Conservation (phyloP, 2,113 vertebrate species). For the Aythya baeri region DNA sequence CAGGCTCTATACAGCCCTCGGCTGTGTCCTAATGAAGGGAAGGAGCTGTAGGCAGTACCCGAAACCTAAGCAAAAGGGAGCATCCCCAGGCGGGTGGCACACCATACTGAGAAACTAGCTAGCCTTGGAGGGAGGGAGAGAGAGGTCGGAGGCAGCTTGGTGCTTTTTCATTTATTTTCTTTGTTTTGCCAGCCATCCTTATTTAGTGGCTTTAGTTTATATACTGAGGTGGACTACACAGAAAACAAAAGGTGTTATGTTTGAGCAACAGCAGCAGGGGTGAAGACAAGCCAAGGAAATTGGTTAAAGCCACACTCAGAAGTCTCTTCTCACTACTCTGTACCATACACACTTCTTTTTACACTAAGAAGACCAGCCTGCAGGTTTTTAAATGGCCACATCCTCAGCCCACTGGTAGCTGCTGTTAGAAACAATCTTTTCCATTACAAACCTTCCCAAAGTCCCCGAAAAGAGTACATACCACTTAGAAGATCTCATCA, state of each 20-base stretch:
- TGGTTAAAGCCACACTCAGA: background rate
- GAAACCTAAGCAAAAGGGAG: background rate
- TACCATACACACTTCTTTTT: background rate
- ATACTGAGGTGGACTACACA: background rate
- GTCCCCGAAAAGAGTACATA: background rate
- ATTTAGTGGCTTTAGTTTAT: background rate
- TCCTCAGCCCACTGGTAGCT: background rate
- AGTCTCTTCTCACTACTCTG: background rate
- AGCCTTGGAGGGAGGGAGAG: background rate
- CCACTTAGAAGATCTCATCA: background rate
- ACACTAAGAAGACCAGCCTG: background rate
- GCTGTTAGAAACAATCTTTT: background rate
- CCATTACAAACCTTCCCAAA: background rate
- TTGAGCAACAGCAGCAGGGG: background rate
- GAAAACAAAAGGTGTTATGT: background rate
- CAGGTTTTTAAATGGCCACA: background rate
- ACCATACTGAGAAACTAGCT: fast-evolving
- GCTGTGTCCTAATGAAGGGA: background rate
- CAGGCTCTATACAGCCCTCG: background rate
- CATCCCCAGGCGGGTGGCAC: background rate
- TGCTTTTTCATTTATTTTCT: background rate
- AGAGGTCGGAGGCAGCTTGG: too few species aligned
- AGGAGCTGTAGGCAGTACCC: background rate
- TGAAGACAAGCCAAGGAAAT: background rate
- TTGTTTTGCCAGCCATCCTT: background rate